These are phyloP conservation scores for Sisyra terminalis DNA, from an alignment of 2,888 invertebrate species.

Conservation along the genomic window DNA sequence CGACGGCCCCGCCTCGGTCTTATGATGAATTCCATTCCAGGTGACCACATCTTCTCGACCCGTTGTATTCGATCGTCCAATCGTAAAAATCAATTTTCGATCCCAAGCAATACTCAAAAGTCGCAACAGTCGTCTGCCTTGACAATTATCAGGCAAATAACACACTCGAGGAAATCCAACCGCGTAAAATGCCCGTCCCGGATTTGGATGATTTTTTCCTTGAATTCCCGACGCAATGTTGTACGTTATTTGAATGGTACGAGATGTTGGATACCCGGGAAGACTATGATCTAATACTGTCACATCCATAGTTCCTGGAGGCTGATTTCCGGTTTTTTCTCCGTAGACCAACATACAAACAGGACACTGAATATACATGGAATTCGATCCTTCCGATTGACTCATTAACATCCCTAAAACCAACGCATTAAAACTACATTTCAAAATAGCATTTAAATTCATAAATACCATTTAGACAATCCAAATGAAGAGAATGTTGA, in stretches of 20 bases:
- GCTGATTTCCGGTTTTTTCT: slow-evolving; percentile 64
- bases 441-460: not conserved
- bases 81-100: slow-evolving; percentile 66
- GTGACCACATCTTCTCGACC: slow-evolving; percentile 82
- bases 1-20: slow-evolving; percentile 50
- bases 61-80: slow-evolving; percentile 76
- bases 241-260: slow-evolving; percentile 71
- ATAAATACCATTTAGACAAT: slow-evolving; percentile 47
- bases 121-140: slow-evolving; percentile 60
- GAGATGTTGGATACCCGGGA: slow-evolving; percentile 48
- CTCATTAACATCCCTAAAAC: slow-evolving; percentile 22
- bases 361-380: slow-evolving; percentile 68
- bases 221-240: slow-evolving; percentile 76
- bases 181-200: slow-evolving; percentile 74
- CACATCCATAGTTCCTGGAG: slow-evolving; percentile 72
- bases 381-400: not conserved
- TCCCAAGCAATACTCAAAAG: slow-evolving; percentile 71
- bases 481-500: slow-evolving; percentile 63
- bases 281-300: slow-evolving; percentile 47
- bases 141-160: slow-evolving; percentile 69
- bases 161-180: slow-evolving; percentile 72
- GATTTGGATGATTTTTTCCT: slow-evolving; percentile 60
- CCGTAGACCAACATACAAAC: slow-evolving; percentile 76
- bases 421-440: slow-evolving; percentile 6
- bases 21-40: slow-evolving; percentile 83